A percentile compares a stretch with the other conserved stretches of the same genome.
Conservation (phyloP, 2,797 vertebrate genomes). For the Thripadectes ignobilis region DNA sequence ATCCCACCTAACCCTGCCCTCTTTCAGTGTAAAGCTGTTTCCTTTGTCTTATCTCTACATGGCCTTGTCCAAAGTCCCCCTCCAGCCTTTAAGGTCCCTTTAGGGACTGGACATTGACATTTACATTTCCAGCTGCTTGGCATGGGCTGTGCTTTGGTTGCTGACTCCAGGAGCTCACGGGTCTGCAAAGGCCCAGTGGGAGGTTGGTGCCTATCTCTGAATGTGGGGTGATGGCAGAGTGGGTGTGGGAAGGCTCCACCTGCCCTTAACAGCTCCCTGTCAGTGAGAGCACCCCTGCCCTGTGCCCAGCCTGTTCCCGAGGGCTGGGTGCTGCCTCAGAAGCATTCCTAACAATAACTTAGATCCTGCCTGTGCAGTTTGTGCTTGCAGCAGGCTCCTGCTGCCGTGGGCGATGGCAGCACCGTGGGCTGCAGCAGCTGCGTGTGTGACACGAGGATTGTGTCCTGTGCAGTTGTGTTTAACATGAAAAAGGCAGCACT, state of each 20-base stretch:
- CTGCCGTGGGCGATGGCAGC: rapidly evolving
- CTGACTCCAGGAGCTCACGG: background rate
- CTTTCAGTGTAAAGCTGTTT: background rate
- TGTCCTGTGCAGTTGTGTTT: background rate
- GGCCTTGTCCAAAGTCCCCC: background rate
- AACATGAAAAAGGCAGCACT: rapidly evolving
- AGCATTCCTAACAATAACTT: rapidly evolving
- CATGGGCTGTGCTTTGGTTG: background rate
- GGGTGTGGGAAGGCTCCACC: background rate
- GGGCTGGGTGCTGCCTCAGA: rapidly evolving
- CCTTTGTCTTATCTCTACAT: too few species aligned
- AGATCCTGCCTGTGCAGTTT: rapidly evolving
- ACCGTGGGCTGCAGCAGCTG: rapidly evolving
- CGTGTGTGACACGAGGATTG: rapidly evolving
- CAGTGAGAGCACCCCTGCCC: rapidly evolving
- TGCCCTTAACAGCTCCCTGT: rapidly evolving
- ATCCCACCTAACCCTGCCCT: background rate
- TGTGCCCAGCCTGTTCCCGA: rapidly evolving
- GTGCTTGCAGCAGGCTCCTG: background rate
- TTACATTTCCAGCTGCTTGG: rapidly evolving
- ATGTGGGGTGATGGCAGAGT: too few species aligned
- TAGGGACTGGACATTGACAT: rapidly evolving
- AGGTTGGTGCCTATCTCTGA: rapidly evolving
- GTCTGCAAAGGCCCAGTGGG: background rate
- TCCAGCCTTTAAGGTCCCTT: background rate